Conservation (phyloP, 2,797 vertebrate genomes). For the Babyrousa celebensis region DNA sequence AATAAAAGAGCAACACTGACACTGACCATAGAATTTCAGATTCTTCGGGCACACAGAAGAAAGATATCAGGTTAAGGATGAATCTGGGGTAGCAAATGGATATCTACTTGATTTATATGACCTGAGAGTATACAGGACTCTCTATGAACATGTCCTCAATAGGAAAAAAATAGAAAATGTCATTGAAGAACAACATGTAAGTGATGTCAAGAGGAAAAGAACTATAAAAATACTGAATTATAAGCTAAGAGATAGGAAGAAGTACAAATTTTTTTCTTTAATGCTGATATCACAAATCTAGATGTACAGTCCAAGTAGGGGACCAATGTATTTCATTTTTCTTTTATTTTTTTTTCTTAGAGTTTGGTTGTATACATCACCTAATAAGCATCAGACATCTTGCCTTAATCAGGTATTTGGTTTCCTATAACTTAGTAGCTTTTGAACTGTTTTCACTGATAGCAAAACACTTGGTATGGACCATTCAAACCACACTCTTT, state of each 20-base stretch:
- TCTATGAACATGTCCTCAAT: background rate
- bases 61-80: background rate
- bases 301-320: background rate
- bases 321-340: background rate
- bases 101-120: background rate
- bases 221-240: background rate
- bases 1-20: too few relatives aligned
- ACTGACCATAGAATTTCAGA: background rate
- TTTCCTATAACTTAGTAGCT: background rate
- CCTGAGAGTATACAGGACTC: background rate
- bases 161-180: background rate
- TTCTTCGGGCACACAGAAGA: background rate
- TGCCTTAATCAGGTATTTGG: background rate
- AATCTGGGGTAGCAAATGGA: background rate
- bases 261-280: background rate
- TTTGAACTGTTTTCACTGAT: background rate
- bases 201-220: background rate
- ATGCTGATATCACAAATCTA: background rate
- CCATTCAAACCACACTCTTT: accelerated
- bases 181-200: background rate
- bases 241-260: background rate
- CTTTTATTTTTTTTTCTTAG: background rate
- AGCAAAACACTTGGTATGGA: background rate
- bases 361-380: background rate
- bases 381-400: background rate